A percentile compares a stretch with the other conserved stretches of the same genome.
Conservation (phyloP, 1,140 invertebrate species). For the Zaprionus camerounensis region DNA sequence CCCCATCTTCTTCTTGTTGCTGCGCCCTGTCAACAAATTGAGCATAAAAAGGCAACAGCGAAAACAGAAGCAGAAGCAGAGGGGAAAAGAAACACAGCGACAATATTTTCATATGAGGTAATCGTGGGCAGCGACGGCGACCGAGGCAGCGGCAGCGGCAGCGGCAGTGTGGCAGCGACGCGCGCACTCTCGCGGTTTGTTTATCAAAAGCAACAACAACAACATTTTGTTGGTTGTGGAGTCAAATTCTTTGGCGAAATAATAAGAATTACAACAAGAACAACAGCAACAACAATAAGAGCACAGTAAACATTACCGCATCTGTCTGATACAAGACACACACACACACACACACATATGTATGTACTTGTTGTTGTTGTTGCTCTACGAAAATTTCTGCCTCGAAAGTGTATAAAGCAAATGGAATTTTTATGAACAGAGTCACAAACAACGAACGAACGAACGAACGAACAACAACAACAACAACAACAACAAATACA, state of each 20-base stretch:
- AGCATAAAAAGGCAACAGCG: conserved; percentile 28
- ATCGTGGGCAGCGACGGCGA: conserved; percentile 32
- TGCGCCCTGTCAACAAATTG: conserved; percentile 33
- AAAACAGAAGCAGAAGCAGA: background rate
- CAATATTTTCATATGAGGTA: conserved; percentile 47
- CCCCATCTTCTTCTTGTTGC: conserved; percentile 15
- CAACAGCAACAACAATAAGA: conserved; percentile 24
- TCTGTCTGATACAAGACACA: conserved; percentile 42
- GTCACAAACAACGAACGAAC: conserved; percentile 29
- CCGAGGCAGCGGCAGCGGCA: too few species aligned
- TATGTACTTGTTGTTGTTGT: conserved; percentile 12
- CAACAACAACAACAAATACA: conserved; percentile 14
- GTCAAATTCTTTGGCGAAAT: conserved; percentile 30
- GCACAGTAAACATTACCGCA: conserved; percentile 62
- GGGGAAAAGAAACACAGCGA: background rate
- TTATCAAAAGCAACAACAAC: conserved; percentile 37
- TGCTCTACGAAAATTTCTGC: conserved; percentile 41
- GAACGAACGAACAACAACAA: too few species aligned
- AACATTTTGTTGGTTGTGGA: conserved; percentile 13
- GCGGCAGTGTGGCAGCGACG: conserved; percentile 7
- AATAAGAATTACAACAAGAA: conserved; percentile 1
- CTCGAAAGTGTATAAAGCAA: conserved; percentile 39
- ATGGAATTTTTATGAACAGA: conserved; percentile 69
- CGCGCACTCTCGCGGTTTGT: conserved; percentile 19
- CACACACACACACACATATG: conserved; percentile 17